Evolutionary conservation across 2,113 vertebrate genomes (phyloP).

Genomic region (Rutilus rutilus): DNA sequence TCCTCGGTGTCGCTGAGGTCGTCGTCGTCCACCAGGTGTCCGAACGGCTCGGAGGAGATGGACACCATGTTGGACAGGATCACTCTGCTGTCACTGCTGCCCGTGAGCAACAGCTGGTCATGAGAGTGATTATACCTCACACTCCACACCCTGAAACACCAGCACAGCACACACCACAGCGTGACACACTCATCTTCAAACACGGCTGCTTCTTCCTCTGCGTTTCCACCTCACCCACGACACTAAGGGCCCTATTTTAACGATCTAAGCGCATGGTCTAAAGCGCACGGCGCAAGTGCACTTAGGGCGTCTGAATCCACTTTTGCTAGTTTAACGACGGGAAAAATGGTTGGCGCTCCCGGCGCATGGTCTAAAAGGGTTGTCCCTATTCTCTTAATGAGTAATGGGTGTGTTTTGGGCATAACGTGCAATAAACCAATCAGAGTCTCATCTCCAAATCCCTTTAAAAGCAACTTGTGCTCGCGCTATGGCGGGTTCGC

Average conservation of each 20-base stretch:
- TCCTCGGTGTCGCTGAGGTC: slow-evolving; percentile 95
- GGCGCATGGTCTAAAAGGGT: too few relatives aligned
- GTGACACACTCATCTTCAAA: not conserved
- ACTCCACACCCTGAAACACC: slow-evolving; percentile 89
- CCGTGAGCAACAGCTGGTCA: slow-evolving; percentile 94
- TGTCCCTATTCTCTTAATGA: too few relatives aligned
- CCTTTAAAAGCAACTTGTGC: too few relatives aligned
- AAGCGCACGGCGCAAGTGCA: too few relatives aligned
- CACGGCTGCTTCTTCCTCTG: not conserved
- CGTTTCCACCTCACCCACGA: not conserved
- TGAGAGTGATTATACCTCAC: slow-evolving; percentile 98
- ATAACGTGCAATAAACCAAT: too few relatives aligned
- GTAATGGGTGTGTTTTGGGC: too few relatives aligned
- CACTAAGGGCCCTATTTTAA: not conserved
- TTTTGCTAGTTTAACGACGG: too few relatives aligned
- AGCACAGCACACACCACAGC: not conserved
- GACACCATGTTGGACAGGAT: slow-evolving; percentile 99
- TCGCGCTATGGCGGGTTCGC: too few relatives aligned
- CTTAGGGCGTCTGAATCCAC: too few relatives aligned
- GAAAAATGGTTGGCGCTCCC: too few relatives aligned
- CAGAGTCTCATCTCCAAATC: too few relatives aligned
- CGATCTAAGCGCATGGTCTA: too few relatives aligned
- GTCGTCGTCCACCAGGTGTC: slow-evolving; percentile 95
- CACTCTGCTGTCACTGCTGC: slow-evolving; percentile 97
- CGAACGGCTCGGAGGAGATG: slow-evolving; percentile 98